A percentile compares a stretch with the other conserved stretches of the same genome.
phyloP scores from a whole-genome alignment of 2,113 vertebrate species.

The Poecile atricapillus region DNA sequence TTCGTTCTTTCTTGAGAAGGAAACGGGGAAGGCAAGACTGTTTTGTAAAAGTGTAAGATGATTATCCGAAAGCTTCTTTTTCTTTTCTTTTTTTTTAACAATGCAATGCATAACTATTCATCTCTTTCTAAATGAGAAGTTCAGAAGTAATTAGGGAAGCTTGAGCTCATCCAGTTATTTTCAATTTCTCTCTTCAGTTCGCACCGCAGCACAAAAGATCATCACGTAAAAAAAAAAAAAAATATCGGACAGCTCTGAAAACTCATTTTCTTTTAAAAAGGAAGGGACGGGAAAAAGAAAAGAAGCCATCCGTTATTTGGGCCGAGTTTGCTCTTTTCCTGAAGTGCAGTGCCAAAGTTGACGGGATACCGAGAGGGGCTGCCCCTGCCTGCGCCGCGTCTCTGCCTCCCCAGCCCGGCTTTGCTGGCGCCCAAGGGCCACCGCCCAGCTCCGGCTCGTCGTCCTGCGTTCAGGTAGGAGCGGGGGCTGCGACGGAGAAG shows the following conservation, averaged over 20 bases:
- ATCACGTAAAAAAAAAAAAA: not conserved
- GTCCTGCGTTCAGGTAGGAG: constrained; percentile 43
- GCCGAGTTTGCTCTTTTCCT: not conserved
- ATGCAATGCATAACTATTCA: not conserved
- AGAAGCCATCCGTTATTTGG: not conserved
- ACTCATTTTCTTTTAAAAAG: not conserved
- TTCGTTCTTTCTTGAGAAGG: not conserved
- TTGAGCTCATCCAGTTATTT: constrained; percentile 41
- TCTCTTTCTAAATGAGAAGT: constrained; percentile 14
- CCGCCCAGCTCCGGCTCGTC: not conserved
- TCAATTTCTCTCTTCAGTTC: constrained; percentile 40
- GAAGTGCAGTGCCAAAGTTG: not conserved
- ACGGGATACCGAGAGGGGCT: constrained; percentile 9
- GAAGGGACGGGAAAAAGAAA: not conserved
- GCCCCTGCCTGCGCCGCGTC: not conserved
- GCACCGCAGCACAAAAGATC: not conserved
- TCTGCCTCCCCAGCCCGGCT: not conserved
- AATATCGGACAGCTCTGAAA: not conserved
- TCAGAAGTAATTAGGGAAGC: constrained; percentile 34
- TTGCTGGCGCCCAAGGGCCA: not conserved
- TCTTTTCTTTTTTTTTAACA: not conserved
- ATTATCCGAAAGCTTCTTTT: not conserved
- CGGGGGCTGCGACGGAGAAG: not conserved
- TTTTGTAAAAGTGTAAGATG: not conserved
- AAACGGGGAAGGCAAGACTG: not conserved